Evolutionary conservation across 2,113 vertebrate genomes (phyloP).

Genomic region (Gymnocephalus cernua): DNA sequence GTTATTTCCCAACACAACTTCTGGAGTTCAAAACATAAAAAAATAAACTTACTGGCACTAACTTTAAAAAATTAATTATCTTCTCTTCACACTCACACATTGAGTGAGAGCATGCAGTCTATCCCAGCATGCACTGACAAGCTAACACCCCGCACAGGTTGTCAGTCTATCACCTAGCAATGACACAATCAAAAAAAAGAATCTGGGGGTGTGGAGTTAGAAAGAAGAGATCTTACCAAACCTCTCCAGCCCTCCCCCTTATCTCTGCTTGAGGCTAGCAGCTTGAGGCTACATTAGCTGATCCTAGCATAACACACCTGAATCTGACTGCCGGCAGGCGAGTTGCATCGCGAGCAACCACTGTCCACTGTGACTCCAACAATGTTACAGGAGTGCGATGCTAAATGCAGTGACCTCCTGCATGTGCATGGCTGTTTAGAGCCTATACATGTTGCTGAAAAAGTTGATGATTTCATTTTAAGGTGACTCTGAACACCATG

Average conservation of each 20-base stretch:
- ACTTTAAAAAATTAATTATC: not conserved
- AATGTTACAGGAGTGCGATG: not conserved
- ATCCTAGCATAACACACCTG: no score
- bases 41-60: not conserved
- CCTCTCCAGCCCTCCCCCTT: no score
- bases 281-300: no score
- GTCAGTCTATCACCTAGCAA: no score
- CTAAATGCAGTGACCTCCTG: not conserved
- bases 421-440: not conserved
- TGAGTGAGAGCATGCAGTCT: not conserved
- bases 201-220: no score
- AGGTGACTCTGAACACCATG: not conserved
- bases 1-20: not conserved
- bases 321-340: no score
- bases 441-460: slow-evolving; percentile 21
- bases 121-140: not conserved
- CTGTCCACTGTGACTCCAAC: not conserved
- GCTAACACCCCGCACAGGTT: not conserved
- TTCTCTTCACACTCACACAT: no score
- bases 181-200: no score
- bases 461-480: not conserved
- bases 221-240: no score
- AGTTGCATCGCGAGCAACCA: no score
- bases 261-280: no score
- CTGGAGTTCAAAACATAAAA: no score